Percentiles rank a stretch among this genome's conserved stretches.
These are phyloP conservation scores for Nibea albiflora DNA, from an alignment of 2,113 vertebrate species.

Conservation along the genomic window DNA sequence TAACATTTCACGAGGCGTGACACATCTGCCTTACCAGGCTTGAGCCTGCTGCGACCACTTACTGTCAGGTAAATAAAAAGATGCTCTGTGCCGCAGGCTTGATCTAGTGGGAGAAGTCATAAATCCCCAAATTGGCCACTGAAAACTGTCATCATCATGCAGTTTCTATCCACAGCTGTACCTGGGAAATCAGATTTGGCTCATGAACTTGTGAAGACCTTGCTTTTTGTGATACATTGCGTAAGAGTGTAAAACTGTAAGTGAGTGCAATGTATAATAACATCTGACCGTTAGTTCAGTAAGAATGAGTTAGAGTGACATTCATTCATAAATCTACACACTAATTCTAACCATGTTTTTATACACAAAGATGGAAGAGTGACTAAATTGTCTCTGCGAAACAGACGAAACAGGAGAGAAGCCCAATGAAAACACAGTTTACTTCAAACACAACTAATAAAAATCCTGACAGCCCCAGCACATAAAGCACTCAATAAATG, in stretches of 20 bases:
- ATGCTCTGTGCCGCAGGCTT: background rate
- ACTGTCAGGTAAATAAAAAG: slow-evolving; percentile 30
- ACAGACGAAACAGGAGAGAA: background rate
- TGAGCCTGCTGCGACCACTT: slow-evolving; percentile 22
- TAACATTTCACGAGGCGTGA: slow-evolving; percentile 18
- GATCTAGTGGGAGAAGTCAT: slow-evolving; percentile 23
- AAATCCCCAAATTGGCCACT: slow-evolving; percentile 22
- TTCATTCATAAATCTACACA: background rate
- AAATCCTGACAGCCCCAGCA: too few relatives aligned
- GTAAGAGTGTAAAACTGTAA: background rate
- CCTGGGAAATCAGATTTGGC: slow-evolving; percentile 16
- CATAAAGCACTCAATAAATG: too few relatives aligned
- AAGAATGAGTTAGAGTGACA: background rate
- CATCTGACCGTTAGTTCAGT: background rate
- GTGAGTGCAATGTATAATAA: background rate
- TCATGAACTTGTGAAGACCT: background rate
- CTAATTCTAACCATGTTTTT: too few relatives aligned
- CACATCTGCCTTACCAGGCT: slow-evolving; percentile 27
- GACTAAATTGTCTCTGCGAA: background rate
- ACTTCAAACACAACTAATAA: background rate
- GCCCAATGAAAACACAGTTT: background rate
- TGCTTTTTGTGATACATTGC: background rate
- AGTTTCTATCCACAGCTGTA: slow-evolving; percentile 5
- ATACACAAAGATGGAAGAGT: background rate
- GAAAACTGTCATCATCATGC: slow-evolving; percentile 2